Evolutionary conservation across 2,797 vertebrate genomes (phyloP), one percentile per base, ranked within the genome.

Genomic region (Phalloptychus januarius): DNA sequence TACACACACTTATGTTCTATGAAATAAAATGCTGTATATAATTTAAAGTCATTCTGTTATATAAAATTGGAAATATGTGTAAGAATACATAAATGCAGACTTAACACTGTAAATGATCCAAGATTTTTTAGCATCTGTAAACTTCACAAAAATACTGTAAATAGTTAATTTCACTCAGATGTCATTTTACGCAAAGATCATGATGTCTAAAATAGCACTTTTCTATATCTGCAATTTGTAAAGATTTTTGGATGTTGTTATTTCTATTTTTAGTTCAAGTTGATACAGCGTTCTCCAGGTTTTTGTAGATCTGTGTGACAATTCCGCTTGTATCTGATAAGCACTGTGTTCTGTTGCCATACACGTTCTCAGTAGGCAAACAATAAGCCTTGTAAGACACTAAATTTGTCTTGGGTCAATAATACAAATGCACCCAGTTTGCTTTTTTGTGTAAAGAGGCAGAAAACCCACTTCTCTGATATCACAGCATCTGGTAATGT

Each of bases 401-500:
- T 52, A 15, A 7, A 71, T 74, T 48, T 72, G 1, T 48, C n/a
- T 79, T 8, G 74, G 20, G 38, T 73, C 36, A 46, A 8, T 44
- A 74, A n/a, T 38, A 50, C 36, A 72, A 38, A 54, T 40, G 20
- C 13, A 7, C 15, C 18, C 0, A 58, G 18, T 15, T 33, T 50
- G 18, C 8, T 5, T 76, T 28, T 74, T 74, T n/a, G 3, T 40
- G 38, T 73, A n/a, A 20, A 31, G 50, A 28, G 0, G n/a, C 25
- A 74, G 33, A 58, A 82, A 79, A 82, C 74, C 63, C 20, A 31
- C 54, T 15, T 71, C 12, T 40, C 1, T 33, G 61, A 76, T 75
- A 45, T 73, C 40, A 72, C 36, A 75, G 56, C 78, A 79, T 2
- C 56, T 81, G 23, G 69, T 72, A 72, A 78, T 40, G 72, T 28